Evolutionary conservation across 2,888 invertebrate genomes (phyloP).

Genomic region (Rotaria magnacalcarata): DNA sequence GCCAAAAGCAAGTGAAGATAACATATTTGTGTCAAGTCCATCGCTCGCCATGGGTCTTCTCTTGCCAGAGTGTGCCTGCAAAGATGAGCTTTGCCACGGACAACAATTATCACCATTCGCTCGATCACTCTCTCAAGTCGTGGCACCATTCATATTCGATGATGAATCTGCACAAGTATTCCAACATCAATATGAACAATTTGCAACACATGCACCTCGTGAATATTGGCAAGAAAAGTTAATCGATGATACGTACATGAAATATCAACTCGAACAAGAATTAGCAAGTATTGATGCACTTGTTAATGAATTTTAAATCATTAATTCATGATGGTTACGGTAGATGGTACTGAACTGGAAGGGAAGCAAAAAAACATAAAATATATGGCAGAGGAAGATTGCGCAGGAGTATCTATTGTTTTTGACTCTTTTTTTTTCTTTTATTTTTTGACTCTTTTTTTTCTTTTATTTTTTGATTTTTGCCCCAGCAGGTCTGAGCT

Average conservation of each 20-base stretch:
- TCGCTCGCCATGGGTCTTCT: slow-evolving; percentile 2
- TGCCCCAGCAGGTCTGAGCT: not conserved
- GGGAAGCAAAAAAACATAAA: too few species aligned
- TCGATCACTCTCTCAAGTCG: not conserved
- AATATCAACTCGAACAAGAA: not conserved
- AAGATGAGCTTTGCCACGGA: not conserved
- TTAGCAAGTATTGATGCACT: slow-evolving; percentile 1
- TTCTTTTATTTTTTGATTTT: not conserved
- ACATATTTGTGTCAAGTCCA: not conserved
- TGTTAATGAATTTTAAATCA: not conserved
- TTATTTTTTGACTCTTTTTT: not conserved
- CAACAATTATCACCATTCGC: not conserved
- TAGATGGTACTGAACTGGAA: too few species aligned
- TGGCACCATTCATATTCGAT: slow-evolving; percentile 15
- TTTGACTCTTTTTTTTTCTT: not conserved
- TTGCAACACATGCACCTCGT: not conserved
- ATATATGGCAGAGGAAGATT: not conserved
- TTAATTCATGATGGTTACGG: not conserved
- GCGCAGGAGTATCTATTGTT: not conserved
- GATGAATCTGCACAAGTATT: not conserved
- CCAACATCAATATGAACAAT: not conserved
- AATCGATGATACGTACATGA: not conserved
- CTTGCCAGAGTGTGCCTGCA: not conserved
- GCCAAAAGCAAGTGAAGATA: not conserved
- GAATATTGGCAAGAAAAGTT: not conserved